A percentile compares a stretch with the other conserved stretches of the same genome.
phyloP scores from a whole-genome alignment of 1,140 invertebrate genomes.

The Drosophila pallidifrons region DNA sequence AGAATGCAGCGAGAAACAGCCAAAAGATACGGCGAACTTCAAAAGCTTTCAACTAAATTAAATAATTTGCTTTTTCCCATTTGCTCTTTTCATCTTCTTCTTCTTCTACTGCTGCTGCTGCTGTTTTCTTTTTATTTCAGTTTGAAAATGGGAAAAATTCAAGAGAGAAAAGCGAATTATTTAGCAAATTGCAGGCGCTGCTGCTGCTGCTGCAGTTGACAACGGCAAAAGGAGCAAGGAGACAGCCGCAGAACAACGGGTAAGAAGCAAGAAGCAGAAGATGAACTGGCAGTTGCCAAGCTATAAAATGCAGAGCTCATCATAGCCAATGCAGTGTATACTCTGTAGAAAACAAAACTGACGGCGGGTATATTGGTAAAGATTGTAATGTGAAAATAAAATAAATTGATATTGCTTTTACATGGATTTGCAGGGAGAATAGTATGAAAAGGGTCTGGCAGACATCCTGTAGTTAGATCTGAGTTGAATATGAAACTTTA shows the following conservation, averaged over 20 bases:
- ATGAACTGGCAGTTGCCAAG: constrained; percentile 15
- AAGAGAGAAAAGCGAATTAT: constrained; percentile 21
- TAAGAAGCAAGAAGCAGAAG: constrained; percentile 5
- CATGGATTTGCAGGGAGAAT: no score
- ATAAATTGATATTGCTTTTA: background rate
- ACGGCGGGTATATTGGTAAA: background rate
- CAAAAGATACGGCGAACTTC: constrained; percentile 51
- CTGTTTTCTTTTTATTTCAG: constrained; percentile 33
- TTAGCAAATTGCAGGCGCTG: constrained; percentile 7
- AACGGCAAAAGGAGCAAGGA: background rate
- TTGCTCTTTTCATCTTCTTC: background rate
- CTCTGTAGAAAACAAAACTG: background rate
- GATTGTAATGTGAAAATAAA: background rate
- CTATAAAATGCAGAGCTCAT: constrained; percentile 4
- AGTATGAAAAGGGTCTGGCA: background rate
- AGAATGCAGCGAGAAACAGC: constrained; percentile 49
- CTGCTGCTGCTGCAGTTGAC: constrained; percentile 9
- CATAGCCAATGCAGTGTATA: background rate
- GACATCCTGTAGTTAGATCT: background rate
- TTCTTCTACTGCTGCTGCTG: background rate
- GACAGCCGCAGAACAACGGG: background rate
- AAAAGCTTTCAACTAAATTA: constrained; percentile 79
- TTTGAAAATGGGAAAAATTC: constrained; percentile 23
- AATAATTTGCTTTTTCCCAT: constrained; percentile 58
- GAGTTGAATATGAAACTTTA: background rate